phyloP scores from a whole-genome alignment of 2,113 vertebrate genomes.

The Tylochromis polylepis region DNA sequence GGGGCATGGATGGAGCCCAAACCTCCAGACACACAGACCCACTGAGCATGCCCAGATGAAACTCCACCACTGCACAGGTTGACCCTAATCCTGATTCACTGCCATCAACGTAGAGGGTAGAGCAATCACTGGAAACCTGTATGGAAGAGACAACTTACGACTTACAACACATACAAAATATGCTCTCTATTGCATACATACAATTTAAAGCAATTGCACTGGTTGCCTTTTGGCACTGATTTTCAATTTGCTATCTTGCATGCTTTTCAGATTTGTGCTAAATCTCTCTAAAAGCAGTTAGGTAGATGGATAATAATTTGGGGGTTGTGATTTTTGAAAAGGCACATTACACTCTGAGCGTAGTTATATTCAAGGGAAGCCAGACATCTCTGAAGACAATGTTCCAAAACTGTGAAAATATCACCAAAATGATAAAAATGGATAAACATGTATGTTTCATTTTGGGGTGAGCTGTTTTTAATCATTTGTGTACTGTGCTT shows the following conservation, averaged over 20 bases:
- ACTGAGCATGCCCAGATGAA: conserved; percentile 80
- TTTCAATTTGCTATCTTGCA: not conserved
- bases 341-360: not conserved
- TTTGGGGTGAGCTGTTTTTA: not conserved
- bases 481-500: not conserved
- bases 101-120: conserved; percentile 87
- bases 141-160: not conserved
- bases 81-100: conserved; percentile 86
- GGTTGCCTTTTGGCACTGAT: not conserved
- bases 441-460: not conserved
- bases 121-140: conserved; percentile 87
- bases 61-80: conserved; percentile 80
- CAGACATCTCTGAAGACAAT: not conserved
- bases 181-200: not conserved
- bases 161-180: not conserved
- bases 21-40: conserved; percentile 82
- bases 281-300: not conserved
- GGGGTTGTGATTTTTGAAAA: not conserved
- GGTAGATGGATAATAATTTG: not conserved
- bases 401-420: not conserved
- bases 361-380: not conserved
- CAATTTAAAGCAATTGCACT: not conserved
- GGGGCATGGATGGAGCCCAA: conserved; percentile 86
- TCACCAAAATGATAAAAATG: not conserved
- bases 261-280: not conserved